A percentile compares a stretch with the other conserved stretches of the same genome.
phyloP scores from a whole-genome alignment of 2,113 vertebrate species.

The Arvicanthis niloticus region DNA sequence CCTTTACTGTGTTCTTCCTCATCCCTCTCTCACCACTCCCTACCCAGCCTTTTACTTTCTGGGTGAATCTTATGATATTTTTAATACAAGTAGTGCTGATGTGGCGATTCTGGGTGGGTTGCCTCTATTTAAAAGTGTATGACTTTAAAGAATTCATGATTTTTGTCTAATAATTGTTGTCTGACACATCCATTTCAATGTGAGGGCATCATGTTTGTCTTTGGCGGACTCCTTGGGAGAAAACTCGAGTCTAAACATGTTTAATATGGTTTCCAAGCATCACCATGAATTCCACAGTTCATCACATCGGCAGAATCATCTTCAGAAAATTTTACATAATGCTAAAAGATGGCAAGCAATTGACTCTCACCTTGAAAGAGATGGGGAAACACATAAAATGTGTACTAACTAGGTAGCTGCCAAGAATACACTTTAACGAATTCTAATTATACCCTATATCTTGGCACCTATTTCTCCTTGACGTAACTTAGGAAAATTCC shows the following conservation, averaged over 20 bases:
- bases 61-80: not conserved
- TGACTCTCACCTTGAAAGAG: not conserved
- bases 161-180: not conserved
- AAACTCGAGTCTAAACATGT: not conserved
- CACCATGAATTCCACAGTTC: not conserved
- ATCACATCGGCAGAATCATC: not conserved
- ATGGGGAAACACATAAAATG: constrained; percentile 2
- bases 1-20: not conserved
- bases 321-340: not conserved
- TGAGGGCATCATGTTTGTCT: not conserved
- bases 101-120: not conserved
- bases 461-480: constrained; percentile 59
- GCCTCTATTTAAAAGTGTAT: not conserved
- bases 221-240: not conserved
- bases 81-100: not conserved
- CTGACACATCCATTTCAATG: not conserved
- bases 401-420: constrained; percentile 24
- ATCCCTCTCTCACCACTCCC: not conserved
- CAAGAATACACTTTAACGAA: constrained; percentile 64
- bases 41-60: not conserved
- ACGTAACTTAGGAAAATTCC: constrained; percentile 57
- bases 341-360: not conserved
- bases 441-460: constrained; percentile 55
- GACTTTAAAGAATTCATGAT: not conserved
- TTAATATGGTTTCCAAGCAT: not conserved